Percentiles rank a stretch among this genome's conserved stretches.
Evolutionary conservation across 2,888 invertebrate species (phyloP).

Genomic region (Hyposoter dolosus): DNA sequence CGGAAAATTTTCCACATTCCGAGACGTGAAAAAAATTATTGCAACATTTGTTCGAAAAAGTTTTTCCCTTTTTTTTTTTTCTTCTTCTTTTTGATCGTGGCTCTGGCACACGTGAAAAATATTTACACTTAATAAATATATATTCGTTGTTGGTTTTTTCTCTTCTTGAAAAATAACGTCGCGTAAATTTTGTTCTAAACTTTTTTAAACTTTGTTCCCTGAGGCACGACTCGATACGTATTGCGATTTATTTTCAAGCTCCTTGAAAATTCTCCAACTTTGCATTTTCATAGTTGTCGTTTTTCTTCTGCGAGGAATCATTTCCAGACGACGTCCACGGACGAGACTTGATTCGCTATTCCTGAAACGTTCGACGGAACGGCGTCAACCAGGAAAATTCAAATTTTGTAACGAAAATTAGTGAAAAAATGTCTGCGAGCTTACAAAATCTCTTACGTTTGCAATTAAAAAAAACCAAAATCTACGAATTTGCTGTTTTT

Average conservation of each 20-base stretch:
- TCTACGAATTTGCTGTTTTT: not conserved
- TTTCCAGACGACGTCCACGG: constrained; percentile 85
- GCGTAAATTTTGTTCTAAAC: too few species aligned
- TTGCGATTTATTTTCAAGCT: not conserved
- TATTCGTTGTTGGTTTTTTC: not conserved
- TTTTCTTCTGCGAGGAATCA: constrained; percentile 20
- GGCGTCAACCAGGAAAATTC: not conserved
- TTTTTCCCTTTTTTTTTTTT: not conserved
- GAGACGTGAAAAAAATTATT: not conserved
- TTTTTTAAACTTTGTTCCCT: not conserved
- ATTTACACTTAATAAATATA: constrained; percentile 29
- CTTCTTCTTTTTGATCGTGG: constrained; percentile 1
- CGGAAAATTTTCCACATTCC: not conserved
- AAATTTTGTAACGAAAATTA: not conserved
- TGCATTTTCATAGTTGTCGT: not conserved
- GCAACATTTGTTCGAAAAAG: not conserved
- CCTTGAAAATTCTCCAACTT: not conserved
- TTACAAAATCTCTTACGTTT: not conserved
- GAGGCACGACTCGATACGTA: constrained; percentile 30
- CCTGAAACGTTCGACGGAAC: constrained; percentile 77
- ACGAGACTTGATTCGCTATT: constrained; percentile 90
- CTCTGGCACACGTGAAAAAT: constrained; percentile 54
- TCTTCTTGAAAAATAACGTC: not conserved
- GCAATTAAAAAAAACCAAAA: not conserved
- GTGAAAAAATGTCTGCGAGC: not conserved